Evolutionary conservation across 1,140 invertebrate genomes (phyloP).

Genomic region (Drosophila repleta): DNA sequence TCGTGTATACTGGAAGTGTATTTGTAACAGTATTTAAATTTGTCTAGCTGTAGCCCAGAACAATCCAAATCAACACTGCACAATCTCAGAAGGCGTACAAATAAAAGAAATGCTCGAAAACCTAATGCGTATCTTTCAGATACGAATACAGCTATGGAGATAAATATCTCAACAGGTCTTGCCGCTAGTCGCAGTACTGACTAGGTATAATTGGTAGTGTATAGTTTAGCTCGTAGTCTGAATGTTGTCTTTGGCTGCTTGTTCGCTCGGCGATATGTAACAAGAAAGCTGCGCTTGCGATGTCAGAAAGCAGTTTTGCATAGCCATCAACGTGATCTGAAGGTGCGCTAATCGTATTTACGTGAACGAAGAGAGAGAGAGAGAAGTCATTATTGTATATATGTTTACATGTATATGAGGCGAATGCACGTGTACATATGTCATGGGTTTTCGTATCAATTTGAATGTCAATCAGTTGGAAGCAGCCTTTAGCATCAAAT

Average conservation of each 20-base stretch:
- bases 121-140: slow-evolving; percentile 21
- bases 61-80: slow-evolving; percentile 56
- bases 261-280: slow-evolving; percentile 77
- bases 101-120: slow-evolving; percentile 76
- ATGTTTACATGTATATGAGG: neutral
- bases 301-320: neutral
- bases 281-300: slow-evolving; percentile 67
- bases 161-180: neutral
- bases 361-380: too few relatives aligned
- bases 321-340: neutral
- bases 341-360: too few relatives aligned
- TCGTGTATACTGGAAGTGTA: slow-evolving; percentile 14
- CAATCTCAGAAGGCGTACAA: slow-evolving; percentile 62
- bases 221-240: neutral
- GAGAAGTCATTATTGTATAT: neutral
- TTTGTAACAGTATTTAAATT: slow-evolving; percentile 47
- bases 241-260: slow-evolving; percentile 46
- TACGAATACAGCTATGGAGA: neutral
- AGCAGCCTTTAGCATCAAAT: too few relatives aligned
- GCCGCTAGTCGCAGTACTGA: too few relatives aligned
- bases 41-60: slow-evolving; percentile 40
- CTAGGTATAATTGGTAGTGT: neutral
- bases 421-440: slow-evolving; percentile 65
- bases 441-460: slow-evolving; percentile 43
- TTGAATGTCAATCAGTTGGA: slow-evolving; percentile 15